Evolutionary conservation across 2,888 invertebrate species (phyloP).

Genomic region (Hypena proboscidalis): DNA sequence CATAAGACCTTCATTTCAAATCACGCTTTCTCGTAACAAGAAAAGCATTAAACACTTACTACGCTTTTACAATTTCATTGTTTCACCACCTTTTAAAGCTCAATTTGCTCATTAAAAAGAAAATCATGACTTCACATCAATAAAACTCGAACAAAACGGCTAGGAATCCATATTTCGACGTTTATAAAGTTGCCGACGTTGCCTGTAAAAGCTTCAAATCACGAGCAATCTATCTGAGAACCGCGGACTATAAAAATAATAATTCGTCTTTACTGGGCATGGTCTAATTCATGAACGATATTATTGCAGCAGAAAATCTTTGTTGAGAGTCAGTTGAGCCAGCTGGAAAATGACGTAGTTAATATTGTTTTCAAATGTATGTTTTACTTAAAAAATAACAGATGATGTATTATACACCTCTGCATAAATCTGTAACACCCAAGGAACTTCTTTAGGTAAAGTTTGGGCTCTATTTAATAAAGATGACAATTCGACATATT

Average conservation of each 20-base stretch:
- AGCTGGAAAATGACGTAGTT: too few relatives aligned
- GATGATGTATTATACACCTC: too few relatives aligned
- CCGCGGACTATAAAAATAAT: constrained; percentile 80
- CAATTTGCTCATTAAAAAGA: constrained; percentile 11
- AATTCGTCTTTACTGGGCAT: constrained; percentile 66
- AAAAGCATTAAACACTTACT: not conserved
- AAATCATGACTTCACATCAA: constrained; percentile 21
- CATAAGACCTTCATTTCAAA: not conserved
- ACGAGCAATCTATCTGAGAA: constrained; percentile 76
- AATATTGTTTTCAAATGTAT: too few relatives aligned
- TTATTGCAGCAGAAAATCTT: constrained; percentile 3
- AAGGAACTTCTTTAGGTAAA: too few relatives aligned
- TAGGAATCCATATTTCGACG: constrained; percentile 39
- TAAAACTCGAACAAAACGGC: constrained; percentile 21
- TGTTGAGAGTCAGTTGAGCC: too few relatives aligned
- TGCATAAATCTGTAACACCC: too few relatives aligned
- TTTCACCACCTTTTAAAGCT: not conserved
- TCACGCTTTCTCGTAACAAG: not conserved
- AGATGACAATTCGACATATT: too few relatives aligned
- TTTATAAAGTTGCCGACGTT: constrained; percentile 58
- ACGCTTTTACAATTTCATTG: not conserved
- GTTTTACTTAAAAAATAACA: too few relatives aligned
- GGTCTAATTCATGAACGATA: constrained; percentile 12
- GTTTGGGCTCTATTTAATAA: too few relatives aligned
- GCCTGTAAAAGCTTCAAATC: constrained; percentile 75